Evolutionary conservation across 1,140 invertebrate species (phyloP).

Genomic region (Achatina immaculata): DNA sequence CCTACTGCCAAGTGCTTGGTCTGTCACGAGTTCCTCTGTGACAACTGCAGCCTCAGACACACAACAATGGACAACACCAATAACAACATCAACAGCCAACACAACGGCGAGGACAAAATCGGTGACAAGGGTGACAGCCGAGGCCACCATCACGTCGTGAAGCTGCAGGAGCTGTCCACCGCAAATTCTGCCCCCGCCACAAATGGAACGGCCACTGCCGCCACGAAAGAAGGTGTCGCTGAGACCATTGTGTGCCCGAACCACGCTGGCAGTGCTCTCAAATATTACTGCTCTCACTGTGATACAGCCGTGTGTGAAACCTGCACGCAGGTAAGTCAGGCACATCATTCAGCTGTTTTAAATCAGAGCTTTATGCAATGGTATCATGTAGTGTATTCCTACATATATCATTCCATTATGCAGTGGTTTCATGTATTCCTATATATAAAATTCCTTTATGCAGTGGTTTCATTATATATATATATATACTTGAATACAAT

Average conservation of each 20-base stretch:
- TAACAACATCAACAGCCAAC: constrained; percentile 33
- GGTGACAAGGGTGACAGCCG: background rate
- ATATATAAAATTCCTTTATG: no score
- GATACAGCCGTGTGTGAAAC: constrained; percentile 75
- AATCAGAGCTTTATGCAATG: no score
- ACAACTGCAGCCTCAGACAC: constrained; percentile 59
- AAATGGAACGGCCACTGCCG: constrained; percentile 48
- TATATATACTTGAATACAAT: no score
- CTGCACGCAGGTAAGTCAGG: constrained; percentile 66
- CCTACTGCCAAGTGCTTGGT: constrained; percentile 67
- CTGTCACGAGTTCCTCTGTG: constrained; percentile 68
- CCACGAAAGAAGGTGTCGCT: constrained; percentile 45
- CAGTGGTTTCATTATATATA: no score
- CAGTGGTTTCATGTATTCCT: no score
- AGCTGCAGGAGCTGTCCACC: background rate
- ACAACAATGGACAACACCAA: constrained; percentile 38
- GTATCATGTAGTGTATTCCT: no score
- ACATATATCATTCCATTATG: no score
- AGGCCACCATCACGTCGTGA: constrained; percentile 22
- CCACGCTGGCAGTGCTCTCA: constrained; percentile 70
- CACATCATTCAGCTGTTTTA: no score
- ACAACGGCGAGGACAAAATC: background rate
- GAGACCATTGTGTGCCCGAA: constrained; percentile 67
- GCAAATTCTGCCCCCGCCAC: background rate
- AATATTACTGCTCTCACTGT: constrained; percentile 75